Conservation (phyloP, 2,797 vertebrate species). For the Synanceia verrucosa region DNA sequence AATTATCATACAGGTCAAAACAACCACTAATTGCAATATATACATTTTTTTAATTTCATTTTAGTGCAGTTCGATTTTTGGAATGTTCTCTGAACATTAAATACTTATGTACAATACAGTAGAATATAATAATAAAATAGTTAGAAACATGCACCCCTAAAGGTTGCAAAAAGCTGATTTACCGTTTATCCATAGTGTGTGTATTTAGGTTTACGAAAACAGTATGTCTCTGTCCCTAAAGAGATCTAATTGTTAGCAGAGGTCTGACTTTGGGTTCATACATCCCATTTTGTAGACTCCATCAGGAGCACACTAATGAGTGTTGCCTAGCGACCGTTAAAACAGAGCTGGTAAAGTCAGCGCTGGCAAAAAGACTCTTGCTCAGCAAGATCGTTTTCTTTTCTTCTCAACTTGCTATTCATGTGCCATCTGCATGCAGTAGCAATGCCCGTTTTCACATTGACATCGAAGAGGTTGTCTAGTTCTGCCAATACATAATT, state of each 20-base stretch:
- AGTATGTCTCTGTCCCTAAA: slow-evolving; percentile 23
- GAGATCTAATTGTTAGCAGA: slow-evolving; percentile 46
- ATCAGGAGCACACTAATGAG: slow-evolving; percentile 70
- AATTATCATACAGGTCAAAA: neutral
- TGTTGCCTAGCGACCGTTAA: slow-evolving; percentile 81
- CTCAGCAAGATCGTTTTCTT: slow-evolving; percentile 61
- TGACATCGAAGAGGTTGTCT: slow-evolving; percentile 61
- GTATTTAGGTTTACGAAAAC: neutral
- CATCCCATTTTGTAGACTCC: slow-evolving; percentile 45
- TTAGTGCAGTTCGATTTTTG: neutral
- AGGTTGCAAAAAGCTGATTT: neutral
- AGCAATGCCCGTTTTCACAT: slow-evolving; percentile 59
- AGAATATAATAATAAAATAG: too few species aligned
- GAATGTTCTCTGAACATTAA: neutral
- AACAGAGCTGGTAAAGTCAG: slow-evolving; percentile 75
- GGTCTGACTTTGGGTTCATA: slow-evolving; percentile 52
- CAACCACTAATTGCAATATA: neutral
- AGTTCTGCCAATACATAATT: slow-evolving; percentile 58
- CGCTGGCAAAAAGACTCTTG: slow-evolving; percentile 48
- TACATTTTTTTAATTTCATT: neutral
- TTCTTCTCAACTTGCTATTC: slow-evolving; percentile 72
- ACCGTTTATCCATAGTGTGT: neutral
- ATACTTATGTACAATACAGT: too few species aligned
- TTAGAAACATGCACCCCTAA: neutral
- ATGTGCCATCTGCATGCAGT: slow-evolving; percentile 69